These are phyloP conservation scores for Uria aalge DNA, from an alignment of 2,113 vertebrate genomes.

Conservation along the genomic window DNA sequence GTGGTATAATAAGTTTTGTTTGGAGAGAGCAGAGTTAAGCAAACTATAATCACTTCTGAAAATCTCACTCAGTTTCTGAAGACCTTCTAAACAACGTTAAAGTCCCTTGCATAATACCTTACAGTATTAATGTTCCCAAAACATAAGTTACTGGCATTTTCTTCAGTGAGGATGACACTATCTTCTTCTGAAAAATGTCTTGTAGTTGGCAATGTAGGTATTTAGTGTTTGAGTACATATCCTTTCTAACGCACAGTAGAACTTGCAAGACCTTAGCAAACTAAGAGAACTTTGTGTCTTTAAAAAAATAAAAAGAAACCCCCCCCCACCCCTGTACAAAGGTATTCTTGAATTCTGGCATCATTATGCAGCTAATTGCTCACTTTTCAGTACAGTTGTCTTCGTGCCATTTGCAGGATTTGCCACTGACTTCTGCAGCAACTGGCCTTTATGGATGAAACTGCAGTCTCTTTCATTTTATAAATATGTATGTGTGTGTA, in stretches of 20 bases:
- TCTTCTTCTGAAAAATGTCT: neutral
- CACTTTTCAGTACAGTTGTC: neutral
- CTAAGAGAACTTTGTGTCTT: neutral
- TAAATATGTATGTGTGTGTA: neutral
- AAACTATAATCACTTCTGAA: neutral
- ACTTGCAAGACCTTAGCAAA: neutral
- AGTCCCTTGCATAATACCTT: neutral
- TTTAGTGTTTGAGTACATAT: neutral
- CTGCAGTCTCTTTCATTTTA: neutral
- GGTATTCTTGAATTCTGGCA: neutral
- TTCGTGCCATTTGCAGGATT: neutral
- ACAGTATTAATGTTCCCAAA: neutral
- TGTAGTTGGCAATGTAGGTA: neutral
- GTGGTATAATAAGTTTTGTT: neutral
- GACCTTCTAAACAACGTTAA: neutral
- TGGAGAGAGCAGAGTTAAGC: neutral
- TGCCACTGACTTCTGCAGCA: neutral
- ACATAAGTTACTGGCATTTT: neutral
- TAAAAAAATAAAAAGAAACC: neutral
- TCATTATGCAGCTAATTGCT: neutral
- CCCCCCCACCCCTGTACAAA: neutral
- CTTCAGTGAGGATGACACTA: neutral
- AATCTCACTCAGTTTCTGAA: neutral
- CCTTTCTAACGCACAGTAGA: neutral
- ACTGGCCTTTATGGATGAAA: neutral